A percentile compares a stretch with the other conserved stretches of the same genome.
phyloP scores from a whole-genome alignment of 2,888 invertebrate species.

The Cecidostiba fungosa region DNA sequence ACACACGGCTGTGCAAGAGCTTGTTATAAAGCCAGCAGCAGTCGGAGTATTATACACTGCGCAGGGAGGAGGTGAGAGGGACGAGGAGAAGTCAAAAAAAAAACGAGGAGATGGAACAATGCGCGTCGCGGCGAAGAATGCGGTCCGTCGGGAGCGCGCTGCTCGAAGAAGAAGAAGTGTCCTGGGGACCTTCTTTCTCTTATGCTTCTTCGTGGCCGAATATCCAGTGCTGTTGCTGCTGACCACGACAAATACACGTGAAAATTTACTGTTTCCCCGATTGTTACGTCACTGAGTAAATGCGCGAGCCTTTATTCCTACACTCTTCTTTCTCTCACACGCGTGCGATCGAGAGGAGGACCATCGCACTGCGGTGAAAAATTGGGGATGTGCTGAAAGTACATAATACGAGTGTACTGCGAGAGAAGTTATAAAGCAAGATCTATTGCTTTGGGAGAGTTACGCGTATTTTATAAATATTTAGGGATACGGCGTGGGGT shows the following conservation, averaged over 20 bases:
- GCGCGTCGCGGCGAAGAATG: slow-evolving; percentile 79
- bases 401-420: neutral
- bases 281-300: slow-evolving; percentile 72
- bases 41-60: slow-evolving; percentile 71
- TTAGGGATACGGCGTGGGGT: slow-evolving; percentile 11
- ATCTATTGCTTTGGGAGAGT: slow-evolving; percentile 36
- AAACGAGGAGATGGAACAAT: slow-evolving; percentile 74
- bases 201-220: slow-evolving; percentile 52
- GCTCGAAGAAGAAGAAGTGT: slow-evolving; percentile 35
- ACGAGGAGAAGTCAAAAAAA: slow-evolving; percentile 49
- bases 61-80: slow-evolving; percentile 37
- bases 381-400: neutral
- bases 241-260: slow-evolving; percentile 74
- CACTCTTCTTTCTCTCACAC: neutral
- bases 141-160: slow-evolving; percentile 77
- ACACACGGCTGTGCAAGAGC: slow-evolving; percentile 66
- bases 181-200: slow-evolving; percentile 63
- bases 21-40: slow-evolving; percentile 55
- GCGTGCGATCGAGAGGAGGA: neutral
- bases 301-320: slow-evolving; percentile 49
- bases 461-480: slow-evolving; percentile 40
- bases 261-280: slow-evolving; percentile 74
- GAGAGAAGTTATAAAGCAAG: neutral
- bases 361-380: slow-evolving; percentile 5
- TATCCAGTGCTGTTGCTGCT: slow-evolving; percentile 63